Evolutionary conservation across 2,888 invertebrate species (phyloP), one percentile per base, ranked within the genome.

Genomic region (Drosophila paracracens): DNA sequence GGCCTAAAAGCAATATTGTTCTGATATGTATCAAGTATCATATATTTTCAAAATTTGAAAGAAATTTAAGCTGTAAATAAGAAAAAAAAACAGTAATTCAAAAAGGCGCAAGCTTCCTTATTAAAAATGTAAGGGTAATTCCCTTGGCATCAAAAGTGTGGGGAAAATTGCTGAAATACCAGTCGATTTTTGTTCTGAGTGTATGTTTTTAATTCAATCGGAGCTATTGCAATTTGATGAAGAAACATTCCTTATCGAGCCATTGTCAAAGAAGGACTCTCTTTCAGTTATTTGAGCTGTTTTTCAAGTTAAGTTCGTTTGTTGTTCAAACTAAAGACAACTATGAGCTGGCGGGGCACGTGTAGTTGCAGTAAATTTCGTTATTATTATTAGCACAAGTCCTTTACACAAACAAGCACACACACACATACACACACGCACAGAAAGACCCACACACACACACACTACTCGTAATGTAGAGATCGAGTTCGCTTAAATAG

Each of bases 401-500:
- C 13, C 25, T 57, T 29, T 50, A 36, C n/a, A 25, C 51, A 62
- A 33, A 77, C 43, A 50, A 13, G 43, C 16, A 10, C 46, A 63
- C 16, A 25, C n/a, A 25, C 53, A 65, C 16, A 71, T 36, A 48
- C 7, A 46, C 11, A 11, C 33, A 65, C 29, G 35, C 25, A 46
- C 35, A 29, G 6, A 36, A 33, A 27, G 16, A 57, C 50, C 46
- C 33, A 11, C 16, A 29, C 21, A 40, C 10, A 29, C 29, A 29
- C 33, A 5, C 38, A 25, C 25, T 43, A n/a, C 46, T 75, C 58
- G 58, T 60, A 70, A 53, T 60, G 63, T 51, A 61, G 63, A 50
- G 64, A 72, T 80, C 31, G 46, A 46, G 59, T 50, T 66, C 66
- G 31, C 73, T 61, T 71, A 58, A 76, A 77, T 82, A 67, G 70